Evolutionary conservation across 2,113 vertebrate genomes (phyloP), one percentile per base, ranked within the genome.

Genomic region (Bucco capensis): DNA sequence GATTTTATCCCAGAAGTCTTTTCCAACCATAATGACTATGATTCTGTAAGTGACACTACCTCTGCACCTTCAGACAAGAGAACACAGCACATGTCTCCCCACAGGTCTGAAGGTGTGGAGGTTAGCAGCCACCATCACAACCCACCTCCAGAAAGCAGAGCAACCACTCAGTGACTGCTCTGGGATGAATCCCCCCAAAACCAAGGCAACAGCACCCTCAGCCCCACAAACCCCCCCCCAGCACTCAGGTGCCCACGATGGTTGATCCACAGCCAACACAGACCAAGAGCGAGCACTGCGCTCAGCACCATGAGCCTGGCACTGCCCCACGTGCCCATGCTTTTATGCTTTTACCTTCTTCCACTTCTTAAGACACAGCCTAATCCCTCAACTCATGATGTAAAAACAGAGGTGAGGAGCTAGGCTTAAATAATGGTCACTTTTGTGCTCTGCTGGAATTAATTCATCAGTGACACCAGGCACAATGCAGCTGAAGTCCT

Each of bases 401-500:
- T 96, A 97, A 97, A 98, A 97, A 97, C 97, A 75, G 82, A 79
- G 50, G 62, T 91, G 79, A 95, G 88, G 88, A 93, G 60, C 56
- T 71, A 23, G 49, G 97, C 97, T 98, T 97, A 98, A 98, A 98
- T 98, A 98, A 98, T 95, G 96, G 98, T 95, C 98, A 97, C 97
- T 98, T 98, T 79, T 98, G 98, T 98, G 98, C 98, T 98, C 97
- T 96, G 97, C 94, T 98, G 97, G 97, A 98, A 98, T 98, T 98
- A 99, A 99, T 99, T 98, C 97, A 98, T 99, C 98, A 98, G 97
- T 97, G 98, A 98, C 97, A 98, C 96, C 96, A 98, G 96, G 98
- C 98, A 98, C 96, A 97, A 96, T 98, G 97, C 97, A 96, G 98
- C 96, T 96, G 95, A 98, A 98, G 98, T 97, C 98, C 97, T 98